phyloP scores from a whole-genome alignment of 2,113 vertebrate species.

The Pteruthius melanotis region DNA sequence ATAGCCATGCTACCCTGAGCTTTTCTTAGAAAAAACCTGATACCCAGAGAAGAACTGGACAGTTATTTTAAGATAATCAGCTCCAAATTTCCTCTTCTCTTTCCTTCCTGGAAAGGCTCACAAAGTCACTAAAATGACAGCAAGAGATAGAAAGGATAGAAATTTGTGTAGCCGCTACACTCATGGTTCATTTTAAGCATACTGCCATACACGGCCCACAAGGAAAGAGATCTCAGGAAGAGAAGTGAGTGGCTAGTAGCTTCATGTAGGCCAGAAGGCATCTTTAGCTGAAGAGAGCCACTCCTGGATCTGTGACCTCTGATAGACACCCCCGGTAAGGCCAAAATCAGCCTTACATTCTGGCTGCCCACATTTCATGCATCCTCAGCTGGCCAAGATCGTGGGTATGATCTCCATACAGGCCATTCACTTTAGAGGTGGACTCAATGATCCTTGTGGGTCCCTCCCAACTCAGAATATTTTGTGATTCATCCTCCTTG shows the following conservation, averaged over 20 bases:
- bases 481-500: not conserved
- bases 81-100: not conserved
- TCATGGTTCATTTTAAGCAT: not conserved
- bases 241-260: not conserved
- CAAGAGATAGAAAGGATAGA: not conserved
- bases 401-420: fast-evolving
- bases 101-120: not conserved
- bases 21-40: not conserved
- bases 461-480: not conserved
- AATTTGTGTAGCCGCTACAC: not conserved
- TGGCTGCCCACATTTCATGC: not conserved
- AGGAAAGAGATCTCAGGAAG: not conserved
- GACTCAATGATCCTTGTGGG: fast-evolving
- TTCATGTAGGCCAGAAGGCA: fast-evolving
- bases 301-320: not conserved
- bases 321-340: fast-evolving
- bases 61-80: not conserved
- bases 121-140: not conserved
- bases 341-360: not conserved
- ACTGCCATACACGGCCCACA: fast-evolving
- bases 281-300: not conserved
- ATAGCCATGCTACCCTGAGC: not conserved
- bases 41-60: not conserved
- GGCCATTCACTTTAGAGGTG: not conserved
- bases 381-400: not conserved